Conservation (phyloP, 2,888 invertebrate species). For the Dicycla oo region DNA sequence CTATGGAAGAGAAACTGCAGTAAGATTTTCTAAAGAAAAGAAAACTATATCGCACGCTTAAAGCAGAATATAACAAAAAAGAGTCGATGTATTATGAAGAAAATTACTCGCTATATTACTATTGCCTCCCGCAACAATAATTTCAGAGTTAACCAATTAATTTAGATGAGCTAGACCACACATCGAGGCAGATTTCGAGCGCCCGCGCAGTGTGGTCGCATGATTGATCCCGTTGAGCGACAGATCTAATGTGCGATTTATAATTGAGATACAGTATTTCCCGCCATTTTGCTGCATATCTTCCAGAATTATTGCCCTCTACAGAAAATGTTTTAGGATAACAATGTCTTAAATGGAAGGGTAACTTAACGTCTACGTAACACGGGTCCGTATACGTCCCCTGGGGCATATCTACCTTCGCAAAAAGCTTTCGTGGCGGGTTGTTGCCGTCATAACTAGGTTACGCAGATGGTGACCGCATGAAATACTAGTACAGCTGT, state of each 20-base stretch:
- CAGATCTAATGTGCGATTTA: constrained; percentile 23
- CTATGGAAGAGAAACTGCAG: constrained; percentile 11
- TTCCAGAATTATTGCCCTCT: constrained; percentile 4
- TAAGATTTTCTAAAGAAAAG: constrained; percentile 8
- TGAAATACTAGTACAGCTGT: constrained; percentile 31
- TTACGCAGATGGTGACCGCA: constrained; percentile 50
- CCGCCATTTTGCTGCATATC: not conserved
- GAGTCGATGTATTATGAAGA: not conserved
- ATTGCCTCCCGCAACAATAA: constrained; percentile 9
- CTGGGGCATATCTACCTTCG: constrained; percentile 25
- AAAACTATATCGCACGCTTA: not conserved
- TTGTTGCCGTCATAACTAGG: constrained; percentile 44
- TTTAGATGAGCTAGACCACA: constrained; percentile 54
- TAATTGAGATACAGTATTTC: constrained; percentile 12
- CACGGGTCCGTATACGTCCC: constrained; percentile 32
- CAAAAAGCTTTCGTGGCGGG: constrained; percentile 4
- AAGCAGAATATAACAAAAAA: not conserved
- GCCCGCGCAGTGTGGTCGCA: constrained; percentile 30
- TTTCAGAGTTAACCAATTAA: constrained; percentile 12
- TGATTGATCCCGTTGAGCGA: constrained; percentile 46
- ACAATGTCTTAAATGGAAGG: constrained; percentile 29
- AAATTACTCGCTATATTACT: constrained; percentile 14
- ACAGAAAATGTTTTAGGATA: constrained; percentile 26
- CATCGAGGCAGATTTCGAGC: constrained; percentile 45
- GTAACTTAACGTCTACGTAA: constrained; percentile 24